Base-by-base conservation (phyloP, 1,140 invertebrate species). In the Thalassaphorura encarpata region DNA sequence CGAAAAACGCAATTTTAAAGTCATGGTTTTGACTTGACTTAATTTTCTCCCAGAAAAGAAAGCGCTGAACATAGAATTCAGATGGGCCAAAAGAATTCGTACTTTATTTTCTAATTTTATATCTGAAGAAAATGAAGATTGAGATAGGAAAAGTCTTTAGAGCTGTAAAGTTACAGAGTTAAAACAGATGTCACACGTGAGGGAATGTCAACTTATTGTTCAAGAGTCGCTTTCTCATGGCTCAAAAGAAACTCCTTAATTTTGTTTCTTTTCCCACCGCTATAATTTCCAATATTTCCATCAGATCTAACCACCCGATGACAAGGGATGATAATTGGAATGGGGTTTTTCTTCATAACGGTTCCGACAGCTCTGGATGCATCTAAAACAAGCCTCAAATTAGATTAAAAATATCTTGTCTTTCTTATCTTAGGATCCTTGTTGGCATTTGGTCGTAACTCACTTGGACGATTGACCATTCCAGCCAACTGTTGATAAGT, bases 241-340 rank as follows among this genome's bases (percentile, higher is more conserved):
- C 11, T 18, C 11, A 13, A 6, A 13, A 51, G 19, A 21, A 27
- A 51, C 21, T 51, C 31, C 33, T 51, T 51, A 18, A n/a, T 36
- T 16, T 51, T 21, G n/a, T n/a, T n/a, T n/a, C n/a, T n/a, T 21
- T 27, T 50, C 3, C 80, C 80, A 68, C 76, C 75, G 39, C 67
- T 62, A 66, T 81, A 83, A 64, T 80, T 79, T 4, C 77, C 76
- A 23, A 75, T 31, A 2, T 60, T 60, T 1, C 80, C 80, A 60
- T 70, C 69, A 60, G 78, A 76, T 3, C 72, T 70, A 23, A 82
- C 70, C 0, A 85, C 79, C 13, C 83, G 73, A 68, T 86, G 83
- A 67, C 83, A 86, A 0, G 83, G 83, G 42, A 86, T 76, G 1
- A 85, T 65, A 41, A 81, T 71, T 0, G 70, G 67, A 40, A 82